A percentile compares a stretch with the other conserved stretches of the same genome.
Conservation (phyloP, 2,113 vertebrate species). For the Xyliphius kryptos region DNA sequence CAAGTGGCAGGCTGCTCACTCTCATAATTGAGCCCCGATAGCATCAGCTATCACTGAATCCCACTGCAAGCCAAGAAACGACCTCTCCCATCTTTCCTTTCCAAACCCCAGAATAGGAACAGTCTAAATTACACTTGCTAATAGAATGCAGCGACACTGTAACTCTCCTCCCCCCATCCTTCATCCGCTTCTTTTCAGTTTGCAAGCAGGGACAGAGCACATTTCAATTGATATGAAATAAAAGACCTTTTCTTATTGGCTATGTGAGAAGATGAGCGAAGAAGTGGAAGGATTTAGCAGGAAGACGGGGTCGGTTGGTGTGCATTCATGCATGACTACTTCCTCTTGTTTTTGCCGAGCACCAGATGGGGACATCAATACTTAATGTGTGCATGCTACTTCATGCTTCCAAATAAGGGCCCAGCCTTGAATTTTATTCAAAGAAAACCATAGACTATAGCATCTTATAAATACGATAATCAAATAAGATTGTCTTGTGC, state of each 20-base stretch:
- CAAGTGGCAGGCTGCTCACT: slow-evolving; percentile 32
- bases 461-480: slow-evolving; percentile 15
- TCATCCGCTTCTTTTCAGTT: slow-evolving; percentile 32
- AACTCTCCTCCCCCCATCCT: slow-evolving; percentile 17
- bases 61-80: slow-evolving; percentile 35
- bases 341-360: slow-evolving; percentile 15
- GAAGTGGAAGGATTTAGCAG: slow-evolving; percentile 16
- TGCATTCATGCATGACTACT: slow-evolving; percentile 7
- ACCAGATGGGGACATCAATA: slow-evolving; percentile 60
- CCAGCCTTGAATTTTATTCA: slow-evolving; percentile 12
- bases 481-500: not conserved
- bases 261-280: slow-evolving; percentile 29
- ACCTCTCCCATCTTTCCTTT: slow-evolving; percentile 10
- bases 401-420: slow-evolving; percentile 24
- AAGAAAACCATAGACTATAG: slow-evolving; percentile 13
- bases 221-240: slow-evolving; percentile 52
- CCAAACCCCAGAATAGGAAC: slow-evolving; percentile 53
- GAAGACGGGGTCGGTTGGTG: slow-evolving; percentile 4
- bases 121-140: slow-evolving; percentile 65
- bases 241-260: slow-evolving; percentile 46
- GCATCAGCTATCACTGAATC: slow-evolving; percentile 37
- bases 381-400: slow-evolving; percentile 50
- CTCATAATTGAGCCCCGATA: slow-evolving; percentile 44
- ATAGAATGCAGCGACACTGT: slow-evolving; percentile 46
- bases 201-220: slow-evolving; percentile 36